Percentiles rank a stretch among this genome's conserved stretches.
These are phyloP conservation scores for Sipha maydis DNA, from an alignment of 2,888 invertebrate genomes.

Conservation along the genomic window DNA sequence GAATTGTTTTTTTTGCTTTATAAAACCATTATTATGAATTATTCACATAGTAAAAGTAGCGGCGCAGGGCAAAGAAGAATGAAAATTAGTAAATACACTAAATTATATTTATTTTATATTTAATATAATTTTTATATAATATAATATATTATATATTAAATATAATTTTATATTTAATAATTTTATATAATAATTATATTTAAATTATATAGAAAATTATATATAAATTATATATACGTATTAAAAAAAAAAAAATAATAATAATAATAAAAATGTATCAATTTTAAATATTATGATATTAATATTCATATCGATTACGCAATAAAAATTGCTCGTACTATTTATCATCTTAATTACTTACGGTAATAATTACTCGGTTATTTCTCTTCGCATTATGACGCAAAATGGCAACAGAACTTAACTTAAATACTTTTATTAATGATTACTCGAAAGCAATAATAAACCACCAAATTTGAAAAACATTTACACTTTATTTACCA, in stretches of 20 bases:
- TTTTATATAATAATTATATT: too few relatives aligned
- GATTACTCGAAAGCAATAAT: background rate
- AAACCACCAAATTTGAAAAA: background rate
- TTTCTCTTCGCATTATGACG: background rate
- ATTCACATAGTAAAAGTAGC: too few relatives aligned
- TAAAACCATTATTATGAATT: background rate
- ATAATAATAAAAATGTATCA: too few relatives aligned
- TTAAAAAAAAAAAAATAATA: too few relatives aligned
- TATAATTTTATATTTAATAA: too few relatives aligned
- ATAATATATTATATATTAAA: too few relatives aligned
- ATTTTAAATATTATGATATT: background rate
- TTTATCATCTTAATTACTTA: background rate
- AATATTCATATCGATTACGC: background rate
- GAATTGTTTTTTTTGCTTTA: background rate
- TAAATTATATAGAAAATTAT: too few relatives aligned
- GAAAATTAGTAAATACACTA: too few relatives aligned
- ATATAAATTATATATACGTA: too few relatives aligned
- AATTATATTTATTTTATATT: too few relatives aligned
- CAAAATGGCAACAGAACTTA: background rate
- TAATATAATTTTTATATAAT: too few relatives aligned
- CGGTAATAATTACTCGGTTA: background rate
- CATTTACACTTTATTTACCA: background rate
- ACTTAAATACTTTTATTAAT: background rate
- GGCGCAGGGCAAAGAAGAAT: too few relatives aligned
- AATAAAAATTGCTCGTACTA: background rate